These are phyloP conservation scores for Andrena dorsata DNA, from an alignment of 2,888 invertebrate genomes.

Conservation along the genomic window DNA sequence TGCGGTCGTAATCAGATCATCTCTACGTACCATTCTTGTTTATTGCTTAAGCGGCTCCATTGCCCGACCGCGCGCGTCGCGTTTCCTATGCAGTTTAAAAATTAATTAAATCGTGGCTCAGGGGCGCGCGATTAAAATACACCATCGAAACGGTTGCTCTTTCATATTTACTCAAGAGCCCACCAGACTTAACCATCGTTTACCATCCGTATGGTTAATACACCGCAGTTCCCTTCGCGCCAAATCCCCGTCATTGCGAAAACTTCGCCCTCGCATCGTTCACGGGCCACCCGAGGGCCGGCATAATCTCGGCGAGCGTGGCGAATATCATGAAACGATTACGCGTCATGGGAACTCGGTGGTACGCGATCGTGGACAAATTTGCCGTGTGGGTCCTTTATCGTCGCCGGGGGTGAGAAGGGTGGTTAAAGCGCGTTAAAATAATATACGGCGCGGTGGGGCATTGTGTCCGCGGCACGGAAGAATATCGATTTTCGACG, in stretches of 20 bases:
- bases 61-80: constrained; percentile 6
- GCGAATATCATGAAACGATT: constrained; percentile 49
- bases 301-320: constrained; percentile 22
- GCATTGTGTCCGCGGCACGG: constrained; percentile 42
- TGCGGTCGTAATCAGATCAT: constrained; percentile 82
- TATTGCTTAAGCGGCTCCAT: constrained; percentile 51
- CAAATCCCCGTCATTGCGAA: not conserved
- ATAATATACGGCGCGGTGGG: constrained; percentile 58
- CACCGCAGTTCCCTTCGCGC: too few species aligned
- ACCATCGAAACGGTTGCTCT: too few species aligned
- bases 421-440: constrained; percentile 63
- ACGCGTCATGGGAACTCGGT: constrained; percentile 58
- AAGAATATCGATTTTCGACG: constrained; percentile 67
- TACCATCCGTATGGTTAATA: too few species aligned
- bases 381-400: constrained; percentile 27
- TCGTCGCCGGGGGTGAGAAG: not conserved
- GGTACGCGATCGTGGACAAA: constrained; percentile 48
- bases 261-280: not conserved
- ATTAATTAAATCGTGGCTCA: constrained; percentile 36
- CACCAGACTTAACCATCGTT: too few species aligned
- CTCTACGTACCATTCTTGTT: constrained; percentile 59
- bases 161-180: too few species aligned
- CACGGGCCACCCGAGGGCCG: not conserved
- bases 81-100: constrained; percentile 13
- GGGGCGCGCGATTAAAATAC: constrained; percentile 6